Percentiles rank a stretch among this genome's conserved stretches.
These are phyloP conservation scores for Myioborus melanocephalus DNA, from an alignment of 2,797 vertebrate genomes.

Conservation along the genomic window DNA sequence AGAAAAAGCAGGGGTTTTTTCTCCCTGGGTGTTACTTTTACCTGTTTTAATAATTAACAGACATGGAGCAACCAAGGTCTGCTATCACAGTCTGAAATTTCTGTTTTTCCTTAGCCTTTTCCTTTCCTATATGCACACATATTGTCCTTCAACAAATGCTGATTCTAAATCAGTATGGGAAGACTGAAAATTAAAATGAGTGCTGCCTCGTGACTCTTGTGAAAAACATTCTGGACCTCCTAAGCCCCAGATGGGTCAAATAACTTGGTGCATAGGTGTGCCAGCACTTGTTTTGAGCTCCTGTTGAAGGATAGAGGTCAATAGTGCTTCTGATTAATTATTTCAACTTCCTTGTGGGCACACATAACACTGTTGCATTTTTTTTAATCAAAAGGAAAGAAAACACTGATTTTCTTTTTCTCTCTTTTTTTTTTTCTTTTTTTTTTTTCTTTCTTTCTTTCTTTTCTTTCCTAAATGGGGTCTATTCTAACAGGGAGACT, in stretches of 20 bases:
- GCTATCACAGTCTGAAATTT: background rate
- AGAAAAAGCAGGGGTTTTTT: background rate
- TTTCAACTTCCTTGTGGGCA: background rate
- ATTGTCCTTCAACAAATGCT: background rate
- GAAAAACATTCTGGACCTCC: background rate
- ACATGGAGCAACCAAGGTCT: background rate
- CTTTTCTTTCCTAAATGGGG: background rate
- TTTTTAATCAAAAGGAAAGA: background rate
- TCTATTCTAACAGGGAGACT: background rate
- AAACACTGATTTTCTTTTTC: background rate
- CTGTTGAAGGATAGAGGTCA: background rate
- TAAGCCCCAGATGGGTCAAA: background rate
- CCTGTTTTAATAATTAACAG: background rate
- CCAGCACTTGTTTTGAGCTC: background rate
- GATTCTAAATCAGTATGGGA: background rate
- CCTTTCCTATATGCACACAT: background rate
- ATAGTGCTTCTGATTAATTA: background rate
- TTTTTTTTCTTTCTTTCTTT: background rate
- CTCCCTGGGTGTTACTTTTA: background rate
- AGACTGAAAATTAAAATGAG: background rate
- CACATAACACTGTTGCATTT: background rate
- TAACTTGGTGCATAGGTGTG: background rate
- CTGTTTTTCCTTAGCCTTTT: background rate
- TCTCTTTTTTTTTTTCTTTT: background rate
- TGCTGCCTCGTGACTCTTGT: rapidly evolving